Base-by-base conservation (phyloP, 2,113 vertebrate genomes). In the Pimephales promelas region DNA sequence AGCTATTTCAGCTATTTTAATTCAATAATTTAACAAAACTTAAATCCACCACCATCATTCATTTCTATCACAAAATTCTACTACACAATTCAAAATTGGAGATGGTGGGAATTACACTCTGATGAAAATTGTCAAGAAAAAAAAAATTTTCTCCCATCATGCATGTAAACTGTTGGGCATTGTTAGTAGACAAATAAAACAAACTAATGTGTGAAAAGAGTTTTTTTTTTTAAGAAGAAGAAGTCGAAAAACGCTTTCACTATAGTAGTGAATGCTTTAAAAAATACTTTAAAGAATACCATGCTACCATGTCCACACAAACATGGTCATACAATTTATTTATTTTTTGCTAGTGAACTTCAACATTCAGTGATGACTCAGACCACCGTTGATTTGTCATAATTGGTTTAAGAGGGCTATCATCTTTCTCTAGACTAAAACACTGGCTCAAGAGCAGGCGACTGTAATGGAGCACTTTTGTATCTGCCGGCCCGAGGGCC, bases 381-480 rank as follows among this genome's bases (percentile, higher is more conserved):
- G 40, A 31, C 24, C 59, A 66, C 43, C 20, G 2, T 66, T 79
- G 40, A 59, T 31, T 31, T 47, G 59, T 49, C 26, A 79, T 66
- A 52, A 79, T 66, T 66, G 77, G 24, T 28, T 79, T 64, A 79
- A 49, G 57, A 79, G 40, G 77, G 77, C 52, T 77, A 84, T 84
- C 73, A 84, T 84, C 34, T 77, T 76, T 70, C n/a, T 40, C 45
- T 61, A 77, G 74, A 84, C 31, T 40, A 68, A 71, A 57, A 84
- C 26, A 66, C 45, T 28, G 62, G 26, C 71, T 49, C 18, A 47
- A 62, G 52, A 72, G 34, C 61, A 54, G 31, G 61, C 59, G 16
- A 75, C 24, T 0, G 20, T 62, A 83, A 83, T 84, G 74, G 59
- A 70, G 82, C 82, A 66, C 74, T 78, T 84, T 78, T 84, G 82